phyloP scores from a whole-genome alignment of 2,888 invertebrate genomes.

The Phalangium opilio region DNA sequence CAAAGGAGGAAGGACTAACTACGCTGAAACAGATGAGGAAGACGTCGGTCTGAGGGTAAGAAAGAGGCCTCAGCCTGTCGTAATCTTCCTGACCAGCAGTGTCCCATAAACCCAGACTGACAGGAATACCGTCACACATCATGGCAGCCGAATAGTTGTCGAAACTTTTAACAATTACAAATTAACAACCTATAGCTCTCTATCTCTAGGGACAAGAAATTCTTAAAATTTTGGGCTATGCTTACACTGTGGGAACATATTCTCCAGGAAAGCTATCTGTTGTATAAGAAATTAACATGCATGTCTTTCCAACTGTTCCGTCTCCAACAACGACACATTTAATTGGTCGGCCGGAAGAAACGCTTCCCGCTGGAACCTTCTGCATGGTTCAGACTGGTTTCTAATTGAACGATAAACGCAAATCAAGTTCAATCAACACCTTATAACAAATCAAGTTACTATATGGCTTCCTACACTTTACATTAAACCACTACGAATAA shows the following conservation, averaged over 20 bases:
- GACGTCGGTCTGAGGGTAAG: constrained; percentile 97
- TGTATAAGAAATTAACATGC: constrained; percentile 44
- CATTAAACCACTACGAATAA: too few species aligned
- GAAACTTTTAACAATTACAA: constrained; percentile 45
- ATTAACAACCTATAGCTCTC: constrained; percentile 12
- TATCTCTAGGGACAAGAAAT: constrained; percentile 1
- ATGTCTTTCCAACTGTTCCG: constrained; percentile 44
- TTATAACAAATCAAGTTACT: too few species aligned
- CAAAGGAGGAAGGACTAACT: constrained; percentile 96
- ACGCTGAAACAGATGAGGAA: constrained; percentile 99
- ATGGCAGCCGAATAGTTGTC: constrained; percentile 98
- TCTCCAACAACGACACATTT: constrained; percentile 45
- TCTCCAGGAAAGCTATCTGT: constrained; percentile 42
- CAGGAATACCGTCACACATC: constrained; percentile 95
- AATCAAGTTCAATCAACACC: too few species aligned
- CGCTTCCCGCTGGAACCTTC: constrained; percentile 17
- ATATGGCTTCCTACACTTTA: too few species aligned
- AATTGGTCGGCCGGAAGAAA: constrained; percentile 34
- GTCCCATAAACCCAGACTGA: constrained; percentile 93
- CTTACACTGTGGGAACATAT: constrained; percentile 38
- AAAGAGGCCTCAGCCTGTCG: constrained; percentile 83
- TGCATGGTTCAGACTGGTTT: constrained; percentile 11
- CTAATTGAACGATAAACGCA: too few species aligned
- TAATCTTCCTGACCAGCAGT: constrained; percentile 97
- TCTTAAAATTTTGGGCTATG: constrained; percentile 5